Conservation (phyloP, 2,797 vertebrate genomes). For the Betta splendens region DNA sequence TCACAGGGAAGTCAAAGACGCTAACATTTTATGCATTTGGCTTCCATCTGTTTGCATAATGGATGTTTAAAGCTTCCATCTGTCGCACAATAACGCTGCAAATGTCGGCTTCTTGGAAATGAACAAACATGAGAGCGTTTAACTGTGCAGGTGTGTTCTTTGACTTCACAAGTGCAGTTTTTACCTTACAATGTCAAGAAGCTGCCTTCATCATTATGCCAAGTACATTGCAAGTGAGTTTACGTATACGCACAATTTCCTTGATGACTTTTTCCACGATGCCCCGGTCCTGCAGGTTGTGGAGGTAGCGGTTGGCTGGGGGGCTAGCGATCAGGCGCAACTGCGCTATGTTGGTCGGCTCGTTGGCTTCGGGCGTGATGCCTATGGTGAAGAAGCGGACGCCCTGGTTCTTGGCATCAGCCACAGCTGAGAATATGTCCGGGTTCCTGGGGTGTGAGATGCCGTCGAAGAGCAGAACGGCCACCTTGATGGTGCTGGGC, state of each 20-base stretch:
- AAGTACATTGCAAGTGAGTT: background rate
- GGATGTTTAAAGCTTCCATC: slow-evolving; percentile 21
- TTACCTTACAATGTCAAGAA: too few species aligned
- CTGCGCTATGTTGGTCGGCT: slow-evolving; percentile 81
- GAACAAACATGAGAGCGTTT: slow-evolving; percentile 11
- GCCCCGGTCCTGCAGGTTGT: slow-evolving; percentile 87
- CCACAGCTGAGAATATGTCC: slow-evolving; percentile 86
- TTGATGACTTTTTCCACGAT: slow-evolving; percentile 84
- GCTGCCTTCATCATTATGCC: too few species aligned
- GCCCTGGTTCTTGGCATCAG: slow-evolving; percentile 90
- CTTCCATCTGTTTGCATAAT: slow-evolving; percentile 27
- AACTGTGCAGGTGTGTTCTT: too few species aligned
- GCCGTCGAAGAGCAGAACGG: slow-evolving; percentile 87
- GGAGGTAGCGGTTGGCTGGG: slow-evolving; percentile 85
- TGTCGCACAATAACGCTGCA: slow-evolving; percentile 15
- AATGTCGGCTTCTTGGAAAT: slow-evolving; percentile 11
- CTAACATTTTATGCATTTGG: slow-evolving; percentile 21
- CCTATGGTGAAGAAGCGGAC: slow-evolving; percentile 88
- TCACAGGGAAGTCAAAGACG: slow-evolving; percentile 7
- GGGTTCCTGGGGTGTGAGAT: slow-evolving; percentile 90
- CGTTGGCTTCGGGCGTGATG: slow-evolving; percentile 87
- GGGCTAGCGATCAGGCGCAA: slow-evolving; percentile 85
- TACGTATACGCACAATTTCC: slow-evolving; percentile 85
- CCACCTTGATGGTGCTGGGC: slow-evolving; percentile 82
- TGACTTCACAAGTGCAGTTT: too few species aligned